phyloP scores from a whole-genome alignment of 2,888 invertebrate species.

The Pseudococcus longispinus region DNA sequence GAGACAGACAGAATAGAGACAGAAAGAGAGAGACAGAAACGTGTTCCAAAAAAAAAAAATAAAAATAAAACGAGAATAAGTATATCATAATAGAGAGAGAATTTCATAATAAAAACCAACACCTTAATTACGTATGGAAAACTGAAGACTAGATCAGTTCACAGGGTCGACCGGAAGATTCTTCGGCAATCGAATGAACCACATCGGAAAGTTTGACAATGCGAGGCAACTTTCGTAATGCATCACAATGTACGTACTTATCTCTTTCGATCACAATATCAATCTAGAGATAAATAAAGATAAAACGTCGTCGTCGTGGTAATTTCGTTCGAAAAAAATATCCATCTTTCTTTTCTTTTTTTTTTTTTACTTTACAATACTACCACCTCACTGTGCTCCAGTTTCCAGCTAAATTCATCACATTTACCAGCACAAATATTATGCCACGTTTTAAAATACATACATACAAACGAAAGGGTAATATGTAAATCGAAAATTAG shows the following conservation, averaged over 20 bases:
- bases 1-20: not conserved
- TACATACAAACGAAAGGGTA: not conserved
- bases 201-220: constrained; percentile 26
- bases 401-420: constrained; percentile 26
- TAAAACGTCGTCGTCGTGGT: not conserved
- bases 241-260: not conserved
- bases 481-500: constrained; percentile 21
- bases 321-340: not conserved
- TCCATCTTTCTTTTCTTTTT: not conserved
- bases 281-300: not conserved
- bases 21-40: not conserved
- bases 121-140: constrained; percentile 39
- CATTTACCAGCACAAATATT: constrained; percentile 23
- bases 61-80: too few relatives aligned
- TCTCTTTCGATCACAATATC: not conserved
- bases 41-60: not conserved
- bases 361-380: not conserved
- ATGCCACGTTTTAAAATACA: not conserved
- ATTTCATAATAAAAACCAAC: not conserved
- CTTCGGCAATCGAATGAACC: not conserved
- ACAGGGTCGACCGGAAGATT: constrained; percentile 44
- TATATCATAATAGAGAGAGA: not conserved
- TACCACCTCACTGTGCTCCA: not conserved
- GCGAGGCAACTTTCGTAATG: constrained; percentile 31
- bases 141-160: constrained; percentile 56